Conservation (phyloP, 2,797 vertebrate species). For the Sternarchorhynchus goeldii region DNA sequence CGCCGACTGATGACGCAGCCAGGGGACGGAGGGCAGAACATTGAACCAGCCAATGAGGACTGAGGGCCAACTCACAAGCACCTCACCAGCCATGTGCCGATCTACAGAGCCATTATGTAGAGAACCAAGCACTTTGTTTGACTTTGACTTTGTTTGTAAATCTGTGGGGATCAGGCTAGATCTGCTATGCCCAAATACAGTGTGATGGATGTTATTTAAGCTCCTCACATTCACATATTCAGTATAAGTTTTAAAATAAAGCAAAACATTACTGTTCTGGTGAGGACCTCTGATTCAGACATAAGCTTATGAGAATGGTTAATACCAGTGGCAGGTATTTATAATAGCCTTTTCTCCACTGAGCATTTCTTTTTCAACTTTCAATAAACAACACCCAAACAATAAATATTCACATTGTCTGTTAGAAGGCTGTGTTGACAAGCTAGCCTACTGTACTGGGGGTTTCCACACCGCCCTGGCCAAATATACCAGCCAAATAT, state of each 20-base stretch:
- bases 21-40: conserved; percentile 32
- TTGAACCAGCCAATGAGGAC: conserved; percentile 15
- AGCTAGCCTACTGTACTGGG: conserved; percentile 24
- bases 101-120: not conserved
- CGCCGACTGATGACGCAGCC: conserved; percentile 53
- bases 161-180: not conserved
- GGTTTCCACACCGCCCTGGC: conserved; percentile 9
- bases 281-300: too few species aligned
- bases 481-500: conserved; percentile 29
- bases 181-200: not conserved
- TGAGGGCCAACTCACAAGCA: not conserved
- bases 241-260: too few species aligned
- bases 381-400: not conserved
- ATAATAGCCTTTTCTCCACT: not conserved
- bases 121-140: conserved; percentile 7
- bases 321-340: not conserved
- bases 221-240: too few species aligned
- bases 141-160: not conserved
- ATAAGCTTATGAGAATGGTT: too few species aligned
- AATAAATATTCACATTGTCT: not conserved
- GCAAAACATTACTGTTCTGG: too few species aligned
- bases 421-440: not conserved
- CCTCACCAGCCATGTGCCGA: not conserved
- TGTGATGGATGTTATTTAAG: not conserved
- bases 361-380: not conserved